Evolutionary conservation across 1,140 invertebrate genomes (phyloP).

Genomic region (Lycorma delicatula): DNA sequence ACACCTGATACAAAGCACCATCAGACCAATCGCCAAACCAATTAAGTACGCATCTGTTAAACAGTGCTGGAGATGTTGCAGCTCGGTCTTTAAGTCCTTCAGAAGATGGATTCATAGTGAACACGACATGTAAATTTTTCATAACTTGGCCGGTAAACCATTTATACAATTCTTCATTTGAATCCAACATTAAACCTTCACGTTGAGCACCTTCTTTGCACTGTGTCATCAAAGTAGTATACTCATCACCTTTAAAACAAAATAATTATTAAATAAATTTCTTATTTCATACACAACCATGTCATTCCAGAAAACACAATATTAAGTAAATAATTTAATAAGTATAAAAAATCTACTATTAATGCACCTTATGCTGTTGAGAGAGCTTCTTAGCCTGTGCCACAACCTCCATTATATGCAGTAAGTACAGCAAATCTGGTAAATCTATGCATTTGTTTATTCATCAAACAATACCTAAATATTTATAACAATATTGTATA

Average conservation of each 20-base stretch:
- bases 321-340: too few species aligned
- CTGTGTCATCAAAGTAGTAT: constrained; percentile 98
- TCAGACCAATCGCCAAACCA: constrained; percentile 99
- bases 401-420: too few species aligned
- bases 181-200: constrained; percentile 97
- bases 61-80: constrained; percentile 95
- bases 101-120: constrained; percentile 99
- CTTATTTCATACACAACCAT: too few species aligned
- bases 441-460: too few species aligned
- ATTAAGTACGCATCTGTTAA: constrained; percentile 98
- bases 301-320: too few species aligned
- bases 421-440: too few species aligned
- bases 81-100: constrained; percentile 97
- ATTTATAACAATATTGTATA: too few species aligned
- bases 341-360: too few species aligned
- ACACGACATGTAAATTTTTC: constrained; percentile 98
- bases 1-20: constrained; percentile 88
- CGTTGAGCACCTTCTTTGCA: constrained; percentile 98
- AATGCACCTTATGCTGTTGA: too few species aligned
- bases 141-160: constrained; percentile 98
- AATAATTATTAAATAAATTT: too few species aligned
- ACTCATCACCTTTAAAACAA: constrained; percentile 69
- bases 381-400: too few species aligned
- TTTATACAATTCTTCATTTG: constrained; percentile 97
- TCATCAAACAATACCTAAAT: too few species aligned